Evolutionary conservation across 2,888 invertebrate genomes (phyloP).

Genomic region (Zygaena filipendulae): DNA sequence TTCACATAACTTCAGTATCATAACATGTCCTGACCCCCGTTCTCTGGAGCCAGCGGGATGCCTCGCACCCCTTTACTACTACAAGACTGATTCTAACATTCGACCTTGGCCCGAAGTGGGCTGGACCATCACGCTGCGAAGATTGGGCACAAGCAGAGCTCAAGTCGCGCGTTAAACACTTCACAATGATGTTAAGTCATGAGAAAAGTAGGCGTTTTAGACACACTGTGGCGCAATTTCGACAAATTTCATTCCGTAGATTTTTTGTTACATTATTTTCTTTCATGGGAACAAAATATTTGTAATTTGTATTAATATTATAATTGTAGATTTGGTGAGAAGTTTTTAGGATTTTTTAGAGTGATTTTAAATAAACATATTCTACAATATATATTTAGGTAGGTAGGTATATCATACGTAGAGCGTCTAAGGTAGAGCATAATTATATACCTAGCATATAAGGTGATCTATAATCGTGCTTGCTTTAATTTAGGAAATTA

Average conservation of each 20-base stretch:
- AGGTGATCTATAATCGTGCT: too few species aligned
- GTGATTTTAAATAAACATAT: too few species aligned
- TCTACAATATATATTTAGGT: too few species aligned
- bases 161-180: conserved; percentile 12
- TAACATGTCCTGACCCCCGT: conserved; percentile 30
- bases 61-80: conserved; percentile 18
- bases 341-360: too few species aligned
- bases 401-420: too few species aligned
- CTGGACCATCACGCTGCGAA: conserved; percentile 40
- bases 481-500: too few species aligned
- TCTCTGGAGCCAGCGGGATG: conserved; percentile 36
- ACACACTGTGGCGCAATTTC: too few species aligned
- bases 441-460: too few species aligned
- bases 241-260: conserved; percentile 3
- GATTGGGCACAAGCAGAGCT: conserved; percentile 22
- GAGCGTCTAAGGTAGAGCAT: too few species aligned
- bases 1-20: conserved; percentile 36
- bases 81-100: conserved; percentile 9
- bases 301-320: too few species aligned
- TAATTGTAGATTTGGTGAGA: conserved; percentile 5
- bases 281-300: too few species aligned
- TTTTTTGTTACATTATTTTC: too few species aligned
- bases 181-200: conserved; percentile 19
- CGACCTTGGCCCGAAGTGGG: conserved; percentile 18
- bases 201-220: conserved; percentile 30